phyloP scores from a whole-genome alignment of 2,888 invertebrate genomes.

The Caenorhabditis afra region DNA sequence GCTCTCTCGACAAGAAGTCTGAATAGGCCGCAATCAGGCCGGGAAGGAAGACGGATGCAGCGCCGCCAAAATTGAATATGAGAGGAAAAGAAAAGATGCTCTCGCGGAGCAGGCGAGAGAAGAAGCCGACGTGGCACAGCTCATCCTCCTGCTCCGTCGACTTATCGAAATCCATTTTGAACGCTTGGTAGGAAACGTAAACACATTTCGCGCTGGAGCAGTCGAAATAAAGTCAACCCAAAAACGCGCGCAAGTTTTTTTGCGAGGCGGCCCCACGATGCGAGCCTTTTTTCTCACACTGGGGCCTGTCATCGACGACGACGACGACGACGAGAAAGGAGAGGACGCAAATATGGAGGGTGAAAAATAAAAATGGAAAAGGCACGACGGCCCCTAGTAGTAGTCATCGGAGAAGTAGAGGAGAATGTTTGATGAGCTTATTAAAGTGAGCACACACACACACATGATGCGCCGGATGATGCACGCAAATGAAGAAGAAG shows the following conservation, averaged over 20 bases:
- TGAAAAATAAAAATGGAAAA: constrained; percentile 19
- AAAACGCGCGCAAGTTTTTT: constrained; percentile 37
- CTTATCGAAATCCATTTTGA: constrained; percentile 22
- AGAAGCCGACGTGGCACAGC: constrained; percentile 14
- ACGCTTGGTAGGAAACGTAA: constrained; percentile 23
- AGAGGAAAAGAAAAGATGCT: constrained; percentile 14
- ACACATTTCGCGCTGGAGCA: constrained; percentile 22
- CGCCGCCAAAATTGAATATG: constrained; percentile 9
- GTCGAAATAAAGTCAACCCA: constrained; percentile 42
- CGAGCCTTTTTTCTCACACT: constrained; percentile 25
- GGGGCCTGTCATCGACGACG: constrained; percentile 6
- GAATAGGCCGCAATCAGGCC: constrained; percentile 21
- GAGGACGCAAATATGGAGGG: not conserved
- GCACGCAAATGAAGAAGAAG: not conserved
- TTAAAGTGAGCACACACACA: constrained; percentile 16
- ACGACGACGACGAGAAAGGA: constrained; percentile 1
- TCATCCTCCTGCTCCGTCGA: not conserved
- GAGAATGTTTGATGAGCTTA: constrained; percentile 80
- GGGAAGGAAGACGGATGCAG: not conserved
- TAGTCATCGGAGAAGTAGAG: constrained; percentile 12
- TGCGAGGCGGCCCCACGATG: not conserved
- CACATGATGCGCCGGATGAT: not conserved
- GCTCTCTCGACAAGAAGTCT: constrained; percentile 7
- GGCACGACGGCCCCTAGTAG: constrained; percentile 1
- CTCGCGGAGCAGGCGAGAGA: not conserved